These are phyloP conservation scores for Brachyrhaphis roseni DNA, from an alignment of 2,797 vertebrate species.

Conservation along the genomic window DNA sequence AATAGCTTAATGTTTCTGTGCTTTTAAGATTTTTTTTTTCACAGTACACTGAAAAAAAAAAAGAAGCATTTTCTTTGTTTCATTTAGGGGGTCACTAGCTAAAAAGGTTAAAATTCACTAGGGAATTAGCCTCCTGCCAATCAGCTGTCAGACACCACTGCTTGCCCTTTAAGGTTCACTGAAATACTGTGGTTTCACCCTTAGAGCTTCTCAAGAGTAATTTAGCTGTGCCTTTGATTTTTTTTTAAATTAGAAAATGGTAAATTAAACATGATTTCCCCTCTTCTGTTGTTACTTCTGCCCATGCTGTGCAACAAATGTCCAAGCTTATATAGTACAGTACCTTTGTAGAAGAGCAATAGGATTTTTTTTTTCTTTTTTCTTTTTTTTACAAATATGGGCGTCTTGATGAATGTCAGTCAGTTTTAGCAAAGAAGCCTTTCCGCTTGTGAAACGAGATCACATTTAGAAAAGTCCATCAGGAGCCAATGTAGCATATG, in stretches of 20 bases:
- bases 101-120: conserved; percentile 26
- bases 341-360: conserved; percentile 22
- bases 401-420: conserved; percentile 22
- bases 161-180: conserved; percentile 47
- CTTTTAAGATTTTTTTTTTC: conserved; percentile 1
- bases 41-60: neutral
- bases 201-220: conserved; percentile 20
- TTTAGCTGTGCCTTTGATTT: conserved; percentile 27
- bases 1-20: neutral
- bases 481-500: conserved; percentile 52
- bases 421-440: conserved; percentile 30
- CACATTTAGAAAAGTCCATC: conserved; percentile 56
- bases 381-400: conserved; percentile 33
- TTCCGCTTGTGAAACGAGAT: conserved; percentile 29
- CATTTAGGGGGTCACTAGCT: conserved; percentile 25
- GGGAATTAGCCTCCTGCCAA: conserved; percentile 23
- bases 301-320: conserved; percentile 32
- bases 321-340: conserved; percentile 15
- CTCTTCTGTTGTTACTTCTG: conserved; percentile 31
- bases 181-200: conserved; percentile 29
- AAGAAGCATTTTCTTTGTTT: conserved; percentile 11
- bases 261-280: conserved; percentile 33
- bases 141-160: conserved; percentile 44
- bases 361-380: conserved; percentile 13
- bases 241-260: conserved; percentile 36